These are phyloP conservation scores for Phalloptychus januarius DNA, from an alignment of 2,797 vertebrate species.

Conservation along the genomic window DNA sequence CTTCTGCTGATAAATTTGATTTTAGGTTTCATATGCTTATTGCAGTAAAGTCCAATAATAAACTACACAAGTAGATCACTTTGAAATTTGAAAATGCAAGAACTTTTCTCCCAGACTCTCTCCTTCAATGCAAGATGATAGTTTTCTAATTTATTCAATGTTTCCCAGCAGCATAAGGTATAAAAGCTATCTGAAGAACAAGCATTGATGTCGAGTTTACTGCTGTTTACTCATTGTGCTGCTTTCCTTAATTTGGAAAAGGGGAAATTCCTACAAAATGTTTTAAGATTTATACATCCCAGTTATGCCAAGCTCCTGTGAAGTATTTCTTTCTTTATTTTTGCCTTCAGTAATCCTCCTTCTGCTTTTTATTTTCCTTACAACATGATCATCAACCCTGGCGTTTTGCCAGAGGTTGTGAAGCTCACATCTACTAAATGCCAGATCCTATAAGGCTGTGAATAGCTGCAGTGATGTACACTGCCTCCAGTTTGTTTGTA, in stretches of 20 bases:
- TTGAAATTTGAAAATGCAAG: background rate
- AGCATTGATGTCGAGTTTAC: no score
- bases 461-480: constrained; percentile 32
- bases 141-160: background rate
- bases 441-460: constrained; percentile 46
- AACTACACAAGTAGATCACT: background rate
- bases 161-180: background rate
- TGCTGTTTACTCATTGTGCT: background rate
- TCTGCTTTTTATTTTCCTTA: constrained; percentile 36
- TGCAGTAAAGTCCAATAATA: background rate
- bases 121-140: background rate
- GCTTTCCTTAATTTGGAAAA: constrained; percentile 1
- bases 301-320: constrained; percentile 22
- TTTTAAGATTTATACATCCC: constrained; percentile 16
- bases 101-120: background rate
- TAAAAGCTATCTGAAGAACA: background rate
- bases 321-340: background rate
- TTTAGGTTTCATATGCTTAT: background rate
- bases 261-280: constrained; percentile 12
- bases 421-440: constrained; percentile 40
- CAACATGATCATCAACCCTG: constrained; percentile 33
- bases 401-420: constrained; percentile 36
- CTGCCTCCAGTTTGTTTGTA: constrained; percentile 16
- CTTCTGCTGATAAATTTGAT: background rate
- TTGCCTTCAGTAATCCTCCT: constrained; percentile 6